Conservation (phyloP, 2,797 vertebrate species). For the Micromesistius poutassou region DNA sequence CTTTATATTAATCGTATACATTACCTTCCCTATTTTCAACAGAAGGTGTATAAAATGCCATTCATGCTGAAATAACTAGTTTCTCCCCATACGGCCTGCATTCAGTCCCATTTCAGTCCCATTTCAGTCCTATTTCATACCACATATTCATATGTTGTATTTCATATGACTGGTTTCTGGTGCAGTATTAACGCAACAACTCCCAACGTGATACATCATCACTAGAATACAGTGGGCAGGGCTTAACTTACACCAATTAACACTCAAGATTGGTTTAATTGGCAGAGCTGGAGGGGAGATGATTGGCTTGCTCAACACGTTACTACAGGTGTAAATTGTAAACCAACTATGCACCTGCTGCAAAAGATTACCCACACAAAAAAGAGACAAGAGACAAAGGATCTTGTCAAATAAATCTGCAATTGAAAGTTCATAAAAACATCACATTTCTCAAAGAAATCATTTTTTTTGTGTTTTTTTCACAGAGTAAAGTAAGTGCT, state of each 20-base stretch:
- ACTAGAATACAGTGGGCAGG: neutral
- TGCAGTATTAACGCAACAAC: neutral
- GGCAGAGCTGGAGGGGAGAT: constrained; percentile 38
- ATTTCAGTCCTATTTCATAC: neutral
- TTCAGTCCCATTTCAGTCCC: too few species aligned
- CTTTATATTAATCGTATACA: neutral
- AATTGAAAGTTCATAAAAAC: neutral
- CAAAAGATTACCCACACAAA: neutral
- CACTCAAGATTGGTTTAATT: constrained; percentile 40
- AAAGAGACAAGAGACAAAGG: neutral
- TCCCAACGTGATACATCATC: neutral
- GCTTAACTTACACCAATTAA: constrained; percentile 40
- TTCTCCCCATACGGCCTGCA: neutral
- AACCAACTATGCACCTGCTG: constrained; percentile 12
- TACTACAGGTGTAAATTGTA: constrained; percentile 31
- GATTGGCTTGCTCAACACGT: constrained; percentile 40
- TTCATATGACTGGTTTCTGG: neutral
- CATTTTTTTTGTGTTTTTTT: neutral
- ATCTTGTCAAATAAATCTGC: neutral
- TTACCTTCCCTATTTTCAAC: neutral
- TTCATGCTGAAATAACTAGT: neutral
- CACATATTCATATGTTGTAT: neutral
- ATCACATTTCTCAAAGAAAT: neutral
- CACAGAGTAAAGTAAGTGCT: neutral
- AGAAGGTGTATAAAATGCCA: neutral